A percentile compares a stretch with the other conserved stretches of the same genome.
These are phyloP conservation scores for Zaprionus lineosus DNA, from an alignment of 2,888 invertebrate genomes.

Conservation along the genomic window DNA sequence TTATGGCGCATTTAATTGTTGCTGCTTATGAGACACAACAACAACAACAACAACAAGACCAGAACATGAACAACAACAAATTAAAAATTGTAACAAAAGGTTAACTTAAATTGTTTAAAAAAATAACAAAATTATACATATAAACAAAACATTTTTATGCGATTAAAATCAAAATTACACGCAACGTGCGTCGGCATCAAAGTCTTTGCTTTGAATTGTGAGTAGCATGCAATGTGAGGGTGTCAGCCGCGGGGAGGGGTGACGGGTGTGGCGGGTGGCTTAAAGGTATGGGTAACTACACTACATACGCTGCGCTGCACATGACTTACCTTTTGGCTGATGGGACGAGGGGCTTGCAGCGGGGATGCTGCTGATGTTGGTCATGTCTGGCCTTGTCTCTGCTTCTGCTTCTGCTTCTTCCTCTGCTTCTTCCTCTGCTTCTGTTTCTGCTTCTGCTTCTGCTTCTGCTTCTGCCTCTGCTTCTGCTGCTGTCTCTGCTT, in stretches of 20 bases:
- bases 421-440: not conserved
- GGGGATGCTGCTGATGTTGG: not conserved
- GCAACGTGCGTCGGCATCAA: constrained; percentile 79
- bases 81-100: constrained; percentile 77
- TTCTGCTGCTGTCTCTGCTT: too few species aligned
- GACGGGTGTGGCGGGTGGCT: not conserved
- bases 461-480: constrained; percentile 3
- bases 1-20: constrained; percentile 78
- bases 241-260: not conserved
- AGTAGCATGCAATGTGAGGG: not conserved
- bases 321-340: constrained; percentile 28
- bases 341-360: not conserved
- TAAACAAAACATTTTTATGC: constrained; percentile 76
- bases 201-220: constrained; percentile 22
- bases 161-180: constrained; percentile 82
- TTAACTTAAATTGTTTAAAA: constrained; percentile 77
- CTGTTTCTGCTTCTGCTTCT: constrained; percentile 42
- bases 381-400: constrained; percentile 50
- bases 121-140: constrained; percentile 78
- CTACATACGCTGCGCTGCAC: constrained; percentile 65
- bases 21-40: constrained; percentile 64
- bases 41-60: constrained; percentile 23
- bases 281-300: constrained; percentile 30
- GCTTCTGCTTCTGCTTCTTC: constrained; percentile 9
- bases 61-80: constrained; percentile 39